phyloP scores from a whole-genome alignment of 2,797 vertebrate genomes.

The Petrocephalus sullivani region DNA sequence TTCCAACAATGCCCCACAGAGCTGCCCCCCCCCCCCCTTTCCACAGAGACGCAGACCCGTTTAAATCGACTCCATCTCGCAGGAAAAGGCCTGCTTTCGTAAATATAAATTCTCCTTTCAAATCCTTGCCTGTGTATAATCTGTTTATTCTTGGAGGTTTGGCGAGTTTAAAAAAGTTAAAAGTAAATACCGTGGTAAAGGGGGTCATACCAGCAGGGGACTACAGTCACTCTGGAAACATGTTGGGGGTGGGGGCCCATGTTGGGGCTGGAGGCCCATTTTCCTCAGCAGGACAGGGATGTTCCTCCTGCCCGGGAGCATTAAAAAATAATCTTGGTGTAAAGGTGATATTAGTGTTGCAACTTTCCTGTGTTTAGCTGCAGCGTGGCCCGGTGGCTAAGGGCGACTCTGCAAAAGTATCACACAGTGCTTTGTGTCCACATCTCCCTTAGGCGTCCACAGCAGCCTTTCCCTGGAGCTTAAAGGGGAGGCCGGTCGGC shows the following conservation, averaged over 20 bases:
- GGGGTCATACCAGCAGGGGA: background rate
- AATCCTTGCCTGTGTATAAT: slow-evolving; percentile 1
- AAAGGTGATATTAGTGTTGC: background rate
- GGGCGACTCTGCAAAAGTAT: background rate
- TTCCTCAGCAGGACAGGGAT: background rate
- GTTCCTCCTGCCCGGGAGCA: background rate
- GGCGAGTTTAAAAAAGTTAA: slow-evolving; percentile 10
- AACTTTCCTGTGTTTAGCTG: background rate
- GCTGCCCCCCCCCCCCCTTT: background rate
- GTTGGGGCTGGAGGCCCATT: background rate
- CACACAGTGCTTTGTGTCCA: background rate
- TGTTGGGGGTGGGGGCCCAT: background rate
- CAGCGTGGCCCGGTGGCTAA: background rate
- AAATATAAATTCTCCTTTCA: slow-evolving; percentile 9
- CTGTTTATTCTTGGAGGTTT: slow-evolving; percentile 16
- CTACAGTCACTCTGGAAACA: background rate
- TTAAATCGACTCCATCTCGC: background rate
- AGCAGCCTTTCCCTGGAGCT: background rate
- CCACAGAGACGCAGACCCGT: background rate
- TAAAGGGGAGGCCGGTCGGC: background rate
- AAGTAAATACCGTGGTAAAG: slow-evolving; percentile 4
- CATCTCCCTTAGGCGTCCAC: background rate
- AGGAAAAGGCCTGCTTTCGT: background rate
- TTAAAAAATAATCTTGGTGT: background rate
- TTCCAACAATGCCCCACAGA: slow-evolving; percentile 5